Conservation (phyloP, 2,888 invertebrate species). For the Drosophila koepferae region DNA sequence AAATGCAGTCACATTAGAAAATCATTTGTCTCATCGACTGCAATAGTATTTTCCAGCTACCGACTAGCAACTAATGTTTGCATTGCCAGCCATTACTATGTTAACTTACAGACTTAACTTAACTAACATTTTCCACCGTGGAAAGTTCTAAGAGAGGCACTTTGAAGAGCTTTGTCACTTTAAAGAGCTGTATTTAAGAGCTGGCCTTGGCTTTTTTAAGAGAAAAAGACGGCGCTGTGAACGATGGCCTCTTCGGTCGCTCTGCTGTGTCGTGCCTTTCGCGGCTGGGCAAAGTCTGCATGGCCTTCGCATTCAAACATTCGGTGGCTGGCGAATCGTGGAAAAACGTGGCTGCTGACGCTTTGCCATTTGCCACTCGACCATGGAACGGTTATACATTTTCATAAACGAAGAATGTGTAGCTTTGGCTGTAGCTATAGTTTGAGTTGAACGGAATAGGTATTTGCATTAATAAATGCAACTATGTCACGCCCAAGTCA, state of each 20-base stretch:
- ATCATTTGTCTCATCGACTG: slow-evolving; percentile 49
- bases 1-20: slow-evolving; percentile 61
- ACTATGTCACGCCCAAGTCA: slow-evolving; percentile 77
- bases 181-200: slow-evolving; percentile 45
- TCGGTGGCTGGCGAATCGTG: slow-evolving; percentile 43
- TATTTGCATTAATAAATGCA: slow-evolving; percentile 79
- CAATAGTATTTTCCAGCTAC: slow-evolving; percentile 72
- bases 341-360: slow-evolving; percentile 40
- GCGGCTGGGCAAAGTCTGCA: slow-evolving; percentile 15
- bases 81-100: neutral
- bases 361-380: slow-evolving; percentile 47
- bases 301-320: slow-evolving; percentile 52
- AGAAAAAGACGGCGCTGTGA: slow-evolving; percentile 11
- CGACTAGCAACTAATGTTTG: slow-evolving; percentile 33
- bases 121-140: slow-evolving; percentile 23
- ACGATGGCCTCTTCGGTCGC: neutral
- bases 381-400: slow-evolving; percentile 67
- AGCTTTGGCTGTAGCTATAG: slow-evolving; percentile 17
- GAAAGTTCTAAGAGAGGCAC: slow-evolving; percentile 32
- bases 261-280: slow-evolving; percentile 10
- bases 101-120: slow-evolving; percentile 33
- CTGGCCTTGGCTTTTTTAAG: neutral
- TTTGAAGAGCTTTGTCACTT: neutral
- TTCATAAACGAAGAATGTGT: slow-evolving; percentile 65
- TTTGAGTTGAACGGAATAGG: slow-evolving; percentile 39